phyloP scores from a whole-genome alignment of 2,888 invertebrate species.

The Esperia sulphurella region DNA sequence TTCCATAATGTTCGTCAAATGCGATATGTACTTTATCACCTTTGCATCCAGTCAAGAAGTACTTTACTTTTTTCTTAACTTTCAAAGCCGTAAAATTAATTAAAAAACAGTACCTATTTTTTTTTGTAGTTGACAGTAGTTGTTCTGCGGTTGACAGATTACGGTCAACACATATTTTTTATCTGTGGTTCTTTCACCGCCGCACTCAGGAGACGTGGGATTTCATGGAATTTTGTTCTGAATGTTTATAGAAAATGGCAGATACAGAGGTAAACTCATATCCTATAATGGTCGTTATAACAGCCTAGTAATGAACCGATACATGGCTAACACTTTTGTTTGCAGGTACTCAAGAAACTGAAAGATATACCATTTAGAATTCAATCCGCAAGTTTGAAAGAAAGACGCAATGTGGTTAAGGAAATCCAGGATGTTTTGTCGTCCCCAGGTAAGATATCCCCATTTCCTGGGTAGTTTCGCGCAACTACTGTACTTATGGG shows the following conservation, averaged over 20 bases:
- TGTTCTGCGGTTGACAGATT: too few relatives aligned
- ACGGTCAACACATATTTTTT: constrained; percentile 21
- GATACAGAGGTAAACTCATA: constrained; percentile 80
- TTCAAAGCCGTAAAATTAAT: too few relatives aligned
- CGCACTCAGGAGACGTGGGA: constrained; percentile 38
- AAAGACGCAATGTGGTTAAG: constrained; percentile 82
- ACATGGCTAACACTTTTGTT: constrained; percentile 24
- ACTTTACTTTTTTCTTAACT: too few relatives aligned
- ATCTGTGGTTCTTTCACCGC: constrained; percentile 28
- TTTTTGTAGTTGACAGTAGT: too few relatives aligned
- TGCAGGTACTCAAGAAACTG: constrained; percentile 82
- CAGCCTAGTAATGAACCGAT: constrained; percentile 6
- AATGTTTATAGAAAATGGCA: constrained; percentile 80
- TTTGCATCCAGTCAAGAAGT: too few relatives aligned
- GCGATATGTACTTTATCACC: too few relatives aligned
- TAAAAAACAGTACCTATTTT: too few relatives aligned
- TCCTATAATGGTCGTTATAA: constrained; percentile 4
- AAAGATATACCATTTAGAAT: constrained; percentile 87
- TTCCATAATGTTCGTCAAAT: too few relatives aligned
- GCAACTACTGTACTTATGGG: background rate
- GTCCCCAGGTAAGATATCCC: constrained; percentile 81
- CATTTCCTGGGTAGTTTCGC: too few relatives aligned
- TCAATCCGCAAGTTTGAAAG: constrained; percentile 85
- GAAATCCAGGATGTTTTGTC: constrained; percentile 85
- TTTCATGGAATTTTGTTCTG: constrained; percentile 36